Evolutionary conservation across 2,888 invertebrate species (phyloP).

Genomic region (Drosophila paramelanica): DNA sequence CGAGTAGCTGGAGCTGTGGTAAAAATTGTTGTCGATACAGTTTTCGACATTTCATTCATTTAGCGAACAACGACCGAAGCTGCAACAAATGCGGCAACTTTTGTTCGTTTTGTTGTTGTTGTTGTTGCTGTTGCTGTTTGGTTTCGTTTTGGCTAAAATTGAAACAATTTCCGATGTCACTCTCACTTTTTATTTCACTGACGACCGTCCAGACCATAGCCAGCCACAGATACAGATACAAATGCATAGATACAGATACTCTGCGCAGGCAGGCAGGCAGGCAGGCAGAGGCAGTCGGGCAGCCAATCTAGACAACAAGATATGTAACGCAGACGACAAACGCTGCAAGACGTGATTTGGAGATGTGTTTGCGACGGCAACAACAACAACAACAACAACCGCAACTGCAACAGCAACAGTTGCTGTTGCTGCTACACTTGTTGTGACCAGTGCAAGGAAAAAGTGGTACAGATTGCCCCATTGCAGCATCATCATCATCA

Average conservation of each 20-base stretch:
- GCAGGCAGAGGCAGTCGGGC: constrained; percentile 33
- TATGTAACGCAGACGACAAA: constrained; percentile 73
- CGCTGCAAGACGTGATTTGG: constrained; percentile 73
- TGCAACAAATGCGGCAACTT: constrained; percentile 62
- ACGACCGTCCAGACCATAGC: constrained; percentile 51
- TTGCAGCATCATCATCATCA: constrained; percentile 47
- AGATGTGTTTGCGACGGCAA: constrained; percentile 64
- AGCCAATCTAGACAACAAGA: constrained; percentile 78
- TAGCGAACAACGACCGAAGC: constrained; percentile 64
- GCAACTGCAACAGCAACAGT: constrained; percentile 29
- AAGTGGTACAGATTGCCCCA: constrained; percentile 75
- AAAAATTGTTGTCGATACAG: constrained; percentile 82
- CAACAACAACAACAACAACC: constrained; percentile 55
- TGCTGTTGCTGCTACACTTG: constrained; percentile 69
- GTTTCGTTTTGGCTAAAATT: constrained; percentile 79
- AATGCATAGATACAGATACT: constrained; percentile 22
- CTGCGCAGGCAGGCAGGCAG: constrained; percentile 28
- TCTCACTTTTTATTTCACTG: constrained; percentile 83
- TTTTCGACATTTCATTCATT: constrained; percentile 84
- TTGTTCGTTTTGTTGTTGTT: constrained; percentile 33
- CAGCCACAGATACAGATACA: constrained; percentile 12
- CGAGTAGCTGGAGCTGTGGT: constrained; percentile 21
- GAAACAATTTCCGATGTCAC: constrained; percentile 85
- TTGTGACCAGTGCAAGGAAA: constrained; percentile 73
- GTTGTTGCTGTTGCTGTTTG: constrained; percentile 53